Conservation (phyloP, 2,888 invertebrate genomes). For the Fragum fragum region DNA sequence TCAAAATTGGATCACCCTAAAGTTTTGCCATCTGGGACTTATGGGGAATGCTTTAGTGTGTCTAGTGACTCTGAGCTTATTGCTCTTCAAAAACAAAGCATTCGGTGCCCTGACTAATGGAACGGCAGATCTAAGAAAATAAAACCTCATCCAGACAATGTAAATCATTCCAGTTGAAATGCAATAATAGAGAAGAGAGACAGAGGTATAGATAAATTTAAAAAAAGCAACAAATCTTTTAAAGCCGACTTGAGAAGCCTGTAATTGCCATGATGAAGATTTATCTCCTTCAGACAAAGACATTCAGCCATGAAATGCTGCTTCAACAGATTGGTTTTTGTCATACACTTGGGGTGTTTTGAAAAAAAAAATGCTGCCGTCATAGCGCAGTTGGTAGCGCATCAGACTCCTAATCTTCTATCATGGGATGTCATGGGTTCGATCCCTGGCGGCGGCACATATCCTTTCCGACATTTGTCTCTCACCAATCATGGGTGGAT, state of each 20-base stretch:
- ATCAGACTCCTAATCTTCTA: too few species aligned
- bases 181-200: neutral
- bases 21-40: too few species aligned
- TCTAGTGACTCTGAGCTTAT: too few species aligned
- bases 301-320: neutral
- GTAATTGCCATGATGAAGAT: slow-evolving; percentile 23
- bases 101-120: neutral
- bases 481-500: too few species aligned
- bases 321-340: slow-evolving; percentile 12
- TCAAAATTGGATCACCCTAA: too few species aligned
- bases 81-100: neutral
- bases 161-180: slow-evolving; percentile 6
- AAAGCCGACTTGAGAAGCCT: slow-evolving; percentile 22
- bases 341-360: too few species aligned
- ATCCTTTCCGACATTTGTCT: too few species aligned
- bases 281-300: slow-evolving; percentile 5
- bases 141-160: neutral
- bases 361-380: too few species aligned
- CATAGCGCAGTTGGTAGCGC: too few species aligned
- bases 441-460: too few species aligned
- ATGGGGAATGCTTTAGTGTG: too few species aligned
- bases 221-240: slow-evolving; percentile 26
- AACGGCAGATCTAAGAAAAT: neutral
- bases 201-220: slow-evolving; percentile 8
- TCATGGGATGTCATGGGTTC: too few species aligned